These are phyloP conservation scores for Meloidogyne hapla DNA, from an alignment of 1,140 invertebrate genomes.

Conservation along the genomic window DNA sequence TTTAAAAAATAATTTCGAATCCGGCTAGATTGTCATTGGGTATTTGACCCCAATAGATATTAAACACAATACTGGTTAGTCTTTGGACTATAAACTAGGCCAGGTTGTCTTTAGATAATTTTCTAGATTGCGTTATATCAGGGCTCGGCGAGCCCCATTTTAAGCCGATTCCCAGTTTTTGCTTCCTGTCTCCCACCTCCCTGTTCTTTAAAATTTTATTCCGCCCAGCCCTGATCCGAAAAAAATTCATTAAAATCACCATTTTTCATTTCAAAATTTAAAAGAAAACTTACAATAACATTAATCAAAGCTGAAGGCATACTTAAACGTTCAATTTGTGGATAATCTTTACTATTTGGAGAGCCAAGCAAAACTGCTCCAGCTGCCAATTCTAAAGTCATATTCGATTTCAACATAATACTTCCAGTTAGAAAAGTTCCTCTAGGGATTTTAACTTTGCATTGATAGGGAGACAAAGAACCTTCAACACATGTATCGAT, in stretches of 20 bases:
- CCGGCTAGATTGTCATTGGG: too few species aligned
- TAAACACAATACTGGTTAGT: too few species aligned
- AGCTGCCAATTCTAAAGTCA: background rate
- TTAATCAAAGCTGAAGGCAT: background rate
- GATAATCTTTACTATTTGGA: background rate
- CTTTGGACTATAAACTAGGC: too few species aligned
- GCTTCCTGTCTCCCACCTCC: too few species aligned
- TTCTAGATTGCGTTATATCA: too few species aligned
- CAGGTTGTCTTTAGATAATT: too few species aligned
- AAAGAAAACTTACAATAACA: constrained; percentile 6
- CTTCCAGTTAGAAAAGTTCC: constrained; percentile 1
- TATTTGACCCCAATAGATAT: too few species aligned
- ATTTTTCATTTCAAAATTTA: background rate
- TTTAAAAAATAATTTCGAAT: background rate
- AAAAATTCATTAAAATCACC: too few species aligned
- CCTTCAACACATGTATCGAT: background rate
- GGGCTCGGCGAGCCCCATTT: too few species aligned
- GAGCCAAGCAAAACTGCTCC: background rate
- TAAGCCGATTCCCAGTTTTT: too few species aligned
- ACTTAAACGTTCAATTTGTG: background rate
- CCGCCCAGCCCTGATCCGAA: too few species aligned
- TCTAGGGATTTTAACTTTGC: background rate
- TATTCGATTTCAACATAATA: background rate
- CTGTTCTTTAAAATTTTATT: too few species aligned
- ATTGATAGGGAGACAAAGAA: background rate